phyloP scores from a whole-genome alignment of 37 sponge, comb jelly and placozoan genomes.

The Bolinopsis microptera region DNA sequence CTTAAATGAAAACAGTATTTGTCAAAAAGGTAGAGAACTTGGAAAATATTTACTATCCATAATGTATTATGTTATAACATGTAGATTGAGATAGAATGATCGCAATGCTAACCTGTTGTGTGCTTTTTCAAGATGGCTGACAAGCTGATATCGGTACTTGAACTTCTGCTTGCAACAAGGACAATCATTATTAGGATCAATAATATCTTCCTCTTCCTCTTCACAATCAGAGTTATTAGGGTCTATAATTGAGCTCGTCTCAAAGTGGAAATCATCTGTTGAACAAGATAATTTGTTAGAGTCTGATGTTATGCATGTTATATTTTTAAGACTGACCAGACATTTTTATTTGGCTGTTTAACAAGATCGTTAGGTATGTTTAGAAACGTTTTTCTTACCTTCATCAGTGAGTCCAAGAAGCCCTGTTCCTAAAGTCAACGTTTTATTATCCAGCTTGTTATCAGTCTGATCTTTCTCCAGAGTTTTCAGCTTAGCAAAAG shows the following conservation, averaged over 20 bases:
- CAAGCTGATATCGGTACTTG: constrained; percentile 17
- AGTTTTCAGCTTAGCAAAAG: constrained; percentile 48
- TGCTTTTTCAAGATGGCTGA: constrained; percentile 51
- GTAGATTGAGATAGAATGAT: no score
- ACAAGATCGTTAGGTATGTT: no score
- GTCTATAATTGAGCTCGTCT: background rate
- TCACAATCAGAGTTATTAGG: background rate
- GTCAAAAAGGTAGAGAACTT: no score
- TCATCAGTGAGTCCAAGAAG: background rate
- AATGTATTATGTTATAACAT: no score
- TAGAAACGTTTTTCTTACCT: no score
- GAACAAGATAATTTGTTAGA: no score
- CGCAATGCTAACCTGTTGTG: constrained; percentile 37
- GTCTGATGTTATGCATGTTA: no score
- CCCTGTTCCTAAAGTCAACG: constrained; percentile 28
- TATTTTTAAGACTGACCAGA: no score
- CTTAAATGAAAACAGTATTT: background rate
- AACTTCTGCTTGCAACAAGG: constrained; percentile 16
- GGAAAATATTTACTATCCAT: no score
- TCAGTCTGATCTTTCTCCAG: constrained; percentile 10
- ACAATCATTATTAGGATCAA: constrained; percentile 6
- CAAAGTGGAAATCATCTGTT: constrained; percentile 46
- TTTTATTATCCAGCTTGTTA: background rate
- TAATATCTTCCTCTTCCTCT: background rate
- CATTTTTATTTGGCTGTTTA: no score